These are phyloP conservation scores for Podargus strigoides DNA, from an alignment of 2,797 vertebrate species.

Conservation along the genomic window DNA sequence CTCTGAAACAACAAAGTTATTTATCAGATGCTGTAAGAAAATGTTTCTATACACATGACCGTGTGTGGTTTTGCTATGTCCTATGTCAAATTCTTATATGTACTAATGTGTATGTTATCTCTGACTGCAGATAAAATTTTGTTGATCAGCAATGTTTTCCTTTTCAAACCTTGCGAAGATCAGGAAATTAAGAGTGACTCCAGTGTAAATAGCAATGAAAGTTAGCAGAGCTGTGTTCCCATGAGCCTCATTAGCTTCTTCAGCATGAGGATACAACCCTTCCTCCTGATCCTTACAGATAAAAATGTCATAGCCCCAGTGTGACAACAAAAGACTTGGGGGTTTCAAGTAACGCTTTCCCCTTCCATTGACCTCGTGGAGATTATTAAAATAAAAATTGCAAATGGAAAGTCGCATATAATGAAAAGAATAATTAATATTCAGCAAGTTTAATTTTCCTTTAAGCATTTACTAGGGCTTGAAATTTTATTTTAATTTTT, in stretches of 20 bases:
- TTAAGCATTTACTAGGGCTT: background rate
- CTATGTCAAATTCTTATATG: background rate
- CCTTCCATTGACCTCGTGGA: background rate
- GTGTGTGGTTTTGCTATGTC: background rate
- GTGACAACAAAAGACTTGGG: background rate
- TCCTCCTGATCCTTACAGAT: background rate
- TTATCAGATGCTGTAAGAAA: background rate
- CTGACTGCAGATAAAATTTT: background rate
- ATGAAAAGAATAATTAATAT: background rate
- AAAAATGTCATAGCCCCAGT: background rate
- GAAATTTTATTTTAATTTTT: background rate
- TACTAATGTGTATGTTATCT: background rate
- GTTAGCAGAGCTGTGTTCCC: background rate
- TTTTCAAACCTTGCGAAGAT: background rate
- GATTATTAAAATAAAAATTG: background rate
- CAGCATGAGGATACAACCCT: background rate
- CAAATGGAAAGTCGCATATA: background rate
- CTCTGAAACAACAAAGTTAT: background rate
- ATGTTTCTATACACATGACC: background rate
- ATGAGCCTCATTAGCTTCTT: background rate
- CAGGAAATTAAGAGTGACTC: slow-evolving; percentile 31
- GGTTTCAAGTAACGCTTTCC: background rate
- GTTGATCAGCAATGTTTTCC: background rate
- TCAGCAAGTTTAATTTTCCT: background rate
- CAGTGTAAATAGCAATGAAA: slow-evolving; percentile 12